phyloP scores from a whole-genome alignment of 1,140 invertebrate genomes.

The Pectinophora gossypiella region DNA sequence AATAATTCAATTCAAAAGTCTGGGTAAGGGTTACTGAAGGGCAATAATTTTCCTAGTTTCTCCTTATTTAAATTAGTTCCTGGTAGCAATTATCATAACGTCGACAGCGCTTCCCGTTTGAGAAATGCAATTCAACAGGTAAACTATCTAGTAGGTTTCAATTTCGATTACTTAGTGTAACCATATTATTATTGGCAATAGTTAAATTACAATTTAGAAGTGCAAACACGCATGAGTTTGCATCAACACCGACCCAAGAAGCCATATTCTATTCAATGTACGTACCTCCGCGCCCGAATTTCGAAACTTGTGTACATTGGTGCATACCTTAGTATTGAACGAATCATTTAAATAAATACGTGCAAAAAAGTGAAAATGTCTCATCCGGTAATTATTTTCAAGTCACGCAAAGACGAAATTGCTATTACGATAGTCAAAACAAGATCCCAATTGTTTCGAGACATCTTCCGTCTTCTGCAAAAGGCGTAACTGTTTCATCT shows the following conservation, averaged over 20 bases:
- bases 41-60: too few relatives aligned
- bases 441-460: neutral
- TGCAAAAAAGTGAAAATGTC: conserved; percentile 29
- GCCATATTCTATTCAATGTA: conserved; percentile 27
- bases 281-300: conserved; percentile 40
- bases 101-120: too few relatives aligned
- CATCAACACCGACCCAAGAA: conserved; percentile 14
- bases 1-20: too few relatives aligned
- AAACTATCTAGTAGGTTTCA: too few relatives aligned
- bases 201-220: too few relatives aligned
- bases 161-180: too few relatives aligned
- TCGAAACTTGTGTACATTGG: conserved; percentile 32
- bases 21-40: too few relatives aligned
- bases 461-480: too few relatives aligned
- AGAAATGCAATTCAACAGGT: too few relatives aligned
- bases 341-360: conserved; percentile 42
- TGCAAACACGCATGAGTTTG: conserved; percentile 16
- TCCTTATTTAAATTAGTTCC: too few relatives aligned
- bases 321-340: conserved; percentile 1
- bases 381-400: conserved; percentile 6
- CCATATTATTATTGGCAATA: neutral
- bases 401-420: conserved; percentile 1
- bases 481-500: neutral
- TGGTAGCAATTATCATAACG: too few relatives aligned
- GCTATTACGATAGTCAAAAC: neutral